Conservation (phyloP, 2,113 vertebrate genomes). For the Tragelaphus strepsiceros region DNA sequence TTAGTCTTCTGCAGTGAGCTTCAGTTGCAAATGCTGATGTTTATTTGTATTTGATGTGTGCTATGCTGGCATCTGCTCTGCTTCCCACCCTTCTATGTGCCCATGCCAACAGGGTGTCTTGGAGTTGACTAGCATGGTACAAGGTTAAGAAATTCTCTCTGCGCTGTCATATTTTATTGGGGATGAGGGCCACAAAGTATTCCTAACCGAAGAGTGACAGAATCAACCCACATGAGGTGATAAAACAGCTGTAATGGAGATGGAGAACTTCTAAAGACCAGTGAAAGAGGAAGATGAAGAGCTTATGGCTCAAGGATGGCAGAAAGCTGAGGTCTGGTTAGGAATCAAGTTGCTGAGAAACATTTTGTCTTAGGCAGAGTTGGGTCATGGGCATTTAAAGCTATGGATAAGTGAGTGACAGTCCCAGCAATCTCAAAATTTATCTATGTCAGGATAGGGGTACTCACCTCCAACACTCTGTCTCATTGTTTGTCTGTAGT, state of each 20-base stretch:
- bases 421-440: not conserved
- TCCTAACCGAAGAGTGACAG: not conserved
- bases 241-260: not conserved
- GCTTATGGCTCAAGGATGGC: not conserved
- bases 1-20: slow-evolving; percentile 27
- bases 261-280: not conserved
- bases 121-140: not conserved
- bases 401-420: not conserved
- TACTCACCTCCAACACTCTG: not conserved
- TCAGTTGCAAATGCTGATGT: not conserved
- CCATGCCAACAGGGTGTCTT: not conserved
- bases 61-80: slow-evolving; percentile 14
- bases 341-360: not conserved
- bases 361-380: slow-evolving; percentile 21
- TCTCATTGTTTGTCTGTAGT: not conserved
- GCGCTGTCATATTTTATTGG: not conserved
- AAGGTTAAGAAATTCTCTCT: slow-evolving; percentile 35
- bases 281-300: not conserved
- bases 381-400: not conserved
- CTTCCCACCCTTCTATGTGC: not conserved
- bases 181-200: not conserved
- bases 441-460: not conserved
- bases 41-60: slow-evolving; percentile 9
- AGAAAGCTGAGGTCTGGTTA: slow-evolving; percentile 17
- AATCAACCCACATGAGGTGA: not conserved